Conservation (phyloP, 2,888 invertebrate genomes). For the Drosophila longiperda region DNA sequence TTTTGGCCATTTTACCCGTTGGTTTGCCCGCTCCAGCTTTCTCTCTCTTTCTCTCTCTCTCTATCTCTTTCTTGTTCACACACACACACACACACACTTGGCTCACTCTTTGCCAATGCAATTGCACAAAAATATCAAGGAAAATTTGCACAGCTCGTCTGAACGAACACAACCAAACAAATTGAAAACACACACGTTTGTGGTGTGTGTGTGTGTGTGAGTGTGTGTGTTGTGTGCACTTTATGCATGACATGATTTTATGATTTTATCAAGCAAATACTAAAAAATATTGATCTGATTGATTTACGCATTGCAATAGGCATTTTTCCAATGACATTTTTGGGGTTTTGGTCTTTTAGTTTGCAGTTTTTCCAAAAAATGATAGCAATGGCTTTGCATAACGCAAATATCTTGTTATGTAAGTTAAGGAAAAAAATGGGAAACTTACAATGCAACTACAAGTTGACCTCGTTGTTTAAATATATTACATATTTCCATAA, state of each 20-base stretch:
- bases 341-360: neutral
- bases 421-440: neutral
- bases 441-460: neutral
- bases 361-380: slow-evolving; percentile 31
- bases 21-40: neutral
- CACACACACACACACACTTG: neutral
- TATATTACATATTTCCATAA: neutral
- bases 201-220: neutral
- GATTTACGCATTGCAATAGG: slow-evolving; percentile 57
- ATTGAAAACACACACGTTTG: slow-evolving; percentile 25
- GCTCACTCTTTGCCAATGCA: slow-evolving; percentile 8
- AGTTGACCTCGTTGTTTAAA: neutral
- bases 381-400: slow-evolving; percentile 34
- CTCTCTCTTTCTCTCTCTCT: neutral
- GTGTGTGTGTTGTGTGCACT: slow-evolving; percentile 19
- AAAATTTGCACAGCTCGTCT: slow-evolving; percentile 47
- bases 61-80: neutral
- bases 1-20: slow-evolving; percentile 54
- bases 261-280: slow-evolving; percentile 68
- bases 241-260: slow-evolving; percentile 58
- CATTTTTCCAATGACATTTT: slow-evolving; percentile 13
- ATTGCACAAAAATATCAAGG: slow-evolving; percentile 21
- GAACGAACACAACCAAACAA: slow-evolving; percentile 45
- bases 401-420: neutral
- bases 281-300: slow-evolving; percentile 63